Conservation (phyloP, 2,113 vertebrate species). For the Caranx ignobilis region DNA sequence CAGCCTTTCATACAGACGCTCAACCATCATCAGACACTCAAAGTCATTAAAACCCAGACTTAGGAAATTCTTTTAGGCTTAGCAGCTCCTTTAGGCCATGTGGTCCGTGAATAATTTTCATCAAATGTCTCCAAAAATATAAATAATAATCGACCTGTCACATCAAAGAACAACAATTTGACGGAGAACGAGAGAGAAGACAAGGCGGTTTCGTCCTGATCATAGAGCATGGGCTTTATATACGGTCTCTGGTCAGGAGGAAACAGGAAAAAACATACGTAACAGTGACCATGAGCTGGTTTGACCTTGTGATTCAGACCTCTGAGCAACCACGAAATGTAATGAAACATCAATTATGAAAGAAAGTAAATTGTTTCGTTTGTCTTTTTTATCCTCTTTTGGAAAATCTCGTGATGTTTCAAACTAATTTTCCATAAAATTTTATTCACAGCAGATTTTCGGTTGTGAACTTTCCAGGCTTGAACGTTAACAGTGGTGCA, state of each 20-base stretch:
- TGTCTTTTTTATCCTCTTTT: background rate
- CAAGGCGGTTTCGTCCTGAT: background rate
- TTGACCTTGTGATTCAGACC: slow-evolving; percentile 34
- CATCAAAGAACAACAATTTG: slow-evolving; percentile 10
- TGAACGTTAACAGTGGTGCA: too few species aligned
- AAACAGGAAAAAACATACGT: background rate
- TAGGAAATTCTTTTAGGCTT: slow-evolving; percentile 45
- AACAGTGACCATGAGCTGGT: slow-evolving; percentile 12
- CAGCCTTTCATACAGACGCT: slow-evolving; percentile 19
- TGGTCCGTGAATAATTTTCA: slow-evolving; percentile 19
- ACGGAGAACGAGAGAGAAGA: background rate
- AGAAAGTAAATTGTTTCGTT: background rate
- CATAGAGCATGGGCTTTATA: background rate
- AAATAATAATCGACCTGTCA: background rate
- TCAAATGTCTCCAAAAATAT: slow-evolving; percentile 2
- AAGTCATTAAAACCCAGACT: slow-evolving; percentile 30
- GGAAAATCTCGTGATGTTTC: background rate
- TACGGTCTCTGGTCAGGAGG: slow-evolving; percentile 13
- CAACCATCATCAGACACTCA: slow-evolving; percentile 37
- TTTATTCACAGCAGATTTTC: background rate
- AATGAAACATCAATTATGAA: background rate
- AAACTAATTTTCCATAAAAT: background rate
- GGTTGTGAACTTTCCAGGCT: background rate
- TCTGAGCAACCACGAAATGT: background rate
- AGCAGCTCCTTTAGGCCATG: slow-evolving; percentile 8